phyloP scores from a whole-genome alignment of 1,140 invertebrate genomes.

The Liolophura sinensis region DNA sequence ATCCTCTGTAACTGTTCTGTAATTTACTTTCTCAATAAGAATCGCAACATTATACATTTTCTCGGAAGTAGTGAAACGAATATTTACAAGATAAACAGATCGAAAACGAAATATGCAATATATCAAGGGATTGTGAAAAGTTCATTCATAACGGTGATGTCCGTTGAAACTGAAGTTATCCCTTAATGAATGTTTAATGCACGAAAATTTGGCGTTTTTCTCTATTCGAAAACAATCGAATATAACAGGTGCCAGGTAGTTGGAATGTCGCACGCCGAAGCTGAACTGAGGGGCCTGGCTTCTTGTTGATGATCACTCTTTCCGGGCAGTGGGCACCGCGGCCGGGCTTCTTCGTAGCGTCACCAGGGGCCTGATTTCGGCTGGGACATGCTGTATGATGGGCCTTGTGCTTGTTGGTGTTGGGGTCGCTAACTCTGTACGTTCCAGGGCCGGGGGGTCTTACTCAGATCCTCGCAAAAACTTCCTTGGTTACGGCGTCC shows the following conservation, averaged over 20 bases:
- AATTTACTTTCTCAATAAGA: no score
- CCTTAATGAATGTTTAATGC: no score
- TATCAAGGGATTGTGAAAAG: no score
- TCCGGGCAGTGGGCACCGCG: conserved; percentile 90
- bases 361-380: conserved; percentile 74
- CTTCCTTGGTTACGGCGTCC: conserved; percentile 66
- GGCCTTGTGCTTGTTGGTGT: conserved; percentile 70
- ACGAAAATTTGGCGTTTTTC: no score
- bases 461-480: conserved; percentile 38
- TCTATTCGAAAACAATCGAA: no score
- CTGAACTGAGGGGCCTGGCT: conserved; percentile 66
- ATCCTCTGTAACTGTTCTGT: no score
- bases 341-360: conserved; percentile 78
- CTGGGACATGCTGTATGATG: conserved; percentile 84
- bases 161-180: no score
- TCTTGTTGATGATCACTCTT: conserved; percentile 70
- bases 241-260: conserved; percentile 63
- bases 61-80: no score
- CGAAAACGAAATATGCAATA: no score
- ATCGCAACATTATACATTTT: no score
- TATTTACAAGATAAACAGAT: no score
- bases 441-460: conserved; percentile 59
- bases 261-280: conserved; percentile 88
- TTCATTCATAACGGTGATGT: no score
- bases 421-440: conserved; percentile 63